Conservation (phyloP, 2,888 invertebrate species). For the Lampropteryx suffumata region DNA sequence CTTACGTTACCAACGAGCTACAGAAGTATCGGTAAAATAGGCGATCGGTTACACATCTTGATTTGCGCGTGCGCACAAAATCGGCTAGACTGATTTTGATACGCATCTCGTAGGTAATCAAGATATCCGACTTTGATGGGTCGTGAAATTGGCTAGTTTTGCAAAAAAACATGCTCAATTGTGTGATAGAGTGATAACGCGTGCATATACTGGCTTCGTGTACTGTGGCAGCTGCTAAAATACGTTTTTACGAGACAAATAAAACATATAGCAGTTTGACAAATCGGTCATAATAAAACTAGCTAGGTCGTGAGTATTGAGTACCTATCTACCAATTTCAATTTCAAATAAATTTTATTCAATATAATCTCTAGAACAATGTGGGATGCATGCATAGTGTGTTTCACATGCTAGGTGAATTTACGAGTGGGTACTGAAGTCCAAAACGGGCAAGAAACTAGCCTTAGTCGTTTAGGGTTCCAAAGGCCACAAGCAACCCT, state of each 20-base stretch:
- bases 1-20: background rate
- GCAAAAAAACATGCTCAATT: slow-evolving; percentile 34
- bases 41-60: slow-evolving; percentile 64
- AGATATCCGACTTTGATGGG: slow-evolving; percentile 43
- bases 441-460: no score
- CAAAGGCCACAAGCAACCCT: no score
- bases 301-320: no score
- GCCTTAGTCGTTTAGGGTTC: no score
- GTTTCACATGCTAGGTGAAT: no score
- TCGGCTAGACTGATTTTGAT: slow-evolving; percentile 32
- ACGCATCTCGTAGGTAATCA: slow-evolving; percentile 41
- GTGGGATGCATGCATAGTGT: no score
- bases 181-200: slow-evolving; percentile 15
- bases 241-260: background rate
- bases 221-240: background rate
- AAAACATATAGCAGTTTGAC: no score
- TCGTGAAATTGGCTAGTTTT: slow-evolving; percentile 59
- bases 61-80: slow-evolving; percentile 42
- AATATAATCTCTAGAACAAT: no score
- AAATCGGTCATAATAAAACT: no score
- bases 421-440: no score
- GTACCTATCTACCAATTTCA: no score
- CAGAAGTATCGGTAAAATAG: slow-evolving; percentile 25
- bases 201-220: background rate
- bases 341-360: no score